Base-by-base conservation (phyloP, 2,888 invertebrate genomes). In the Troilus luridus region DNA sequence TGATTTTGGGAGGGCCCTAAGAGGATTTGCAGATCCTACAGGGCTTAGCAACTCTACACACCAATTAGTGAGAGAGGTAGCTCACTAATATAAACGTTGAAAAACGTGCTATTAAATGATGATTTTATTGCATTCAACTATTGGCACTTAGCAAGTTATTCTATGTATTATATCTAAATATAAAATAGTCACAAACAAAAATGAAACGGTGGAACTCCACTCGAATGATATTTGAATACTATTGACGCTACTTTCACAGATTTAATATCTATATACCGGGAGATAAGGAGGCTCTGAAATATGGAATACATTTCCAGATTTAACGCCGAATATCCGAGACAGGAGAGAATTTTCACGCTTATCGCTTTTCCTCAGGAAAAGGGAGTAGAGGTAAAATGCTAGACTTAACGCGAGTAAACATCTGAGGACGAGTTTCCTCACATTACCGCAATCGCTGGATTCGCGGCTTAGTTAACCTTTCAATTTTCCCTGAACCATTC, bases 381-480 rank as follows among this genome's bases (percentile, higher is more conserved):
- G 9, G 81, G 81, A 54, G 81, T 54, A 54, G 81, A 54, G 41
- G 41, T 81, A 81, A 81, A 81, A 81, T 81, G 21, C 81, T 81
- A 81, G 81, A 81, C 81, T 81, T 81, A 81, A 81, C 81, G 81
- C 21, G 81, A 54, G 81, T 81, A 81, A 81, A 81, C 81, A 81
- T 21, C 21, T 54, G 21, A 81, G 54, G 21, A 81, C 54, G 54
- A 21, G 81, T 54, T 56, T 56, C 54, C 8, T 9, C 14, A 56
- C 21, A 56, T 41, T 54, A 81, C 54, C 8, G 41, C 14, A 81
- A 41, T 81, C 81, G 54, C 54, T 54, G 81, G 81, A 21, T 81
- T 56, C 81, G 81, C 21, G 81, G 21, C 54, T 54, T 81, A 19
- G 81, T 81, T 81, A 56, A 56, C 54, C 41, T 81, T 21, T 0